Conservation (phyloP, 2,888 invertebrate species). For the Conus canariensis region DNA sequence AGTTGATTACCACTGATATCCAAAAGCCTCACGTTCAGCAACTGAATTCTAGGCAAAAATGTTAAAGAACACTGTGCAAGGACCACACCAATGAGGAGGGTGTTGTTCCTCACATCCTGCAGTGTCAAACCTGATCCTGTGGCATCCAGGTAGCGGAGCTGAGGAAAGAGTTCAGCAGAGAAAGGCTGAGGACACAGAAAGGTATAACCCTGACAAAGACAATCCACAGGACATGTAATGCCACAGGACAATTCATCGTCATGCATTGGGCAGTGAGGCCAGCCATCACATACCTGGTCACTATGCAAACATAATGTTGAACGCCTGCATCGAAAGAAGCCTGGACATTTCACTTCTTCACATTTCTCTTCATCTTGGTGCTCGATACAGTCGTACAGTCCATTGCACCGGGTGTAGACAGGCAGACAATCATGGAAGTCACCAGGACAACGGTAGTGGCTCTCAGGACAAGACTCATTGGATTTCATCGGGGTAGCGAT, state of each 20-base stretch:
- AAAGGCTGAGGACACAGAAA: background rate
- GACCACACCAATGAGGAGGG: background rate
- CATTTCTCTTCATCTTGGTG: conserved; percentile 7
- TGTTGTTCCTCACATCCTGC: background rate
- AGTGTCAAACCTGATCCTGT: conserved; percentile 1
- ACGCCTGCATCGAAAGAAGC: background rate
- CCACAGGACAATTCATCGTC: background rate
- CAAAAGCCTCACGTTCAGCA: background rate
- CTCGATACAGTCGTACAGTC: background rate
- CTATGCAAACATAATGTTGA: background rate
- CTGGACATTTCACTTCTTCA: background rate
- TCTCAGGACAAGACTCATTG: conserved; percentile 7
- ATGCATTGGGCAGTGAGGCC: conserved; percentile 17
- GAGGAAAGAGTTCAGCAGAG: conserved; percentile 1
- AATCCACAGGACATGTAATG: background rate
- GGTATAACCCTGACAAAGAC: conserved; percentile 10
- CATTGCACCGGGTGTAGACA: conserved; percentile 5
- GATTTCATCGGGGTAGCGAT: background rate
- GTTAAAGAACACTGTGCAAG: background rate
- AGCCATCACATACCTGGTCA: conserved; percentile 13
- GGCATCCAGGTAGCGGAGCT: conserved; percentile 12
- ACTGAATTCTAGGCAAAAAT: background rate
- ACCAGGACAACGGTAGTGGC: conserved; percentile 5
- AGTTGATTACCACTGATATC: background rate
- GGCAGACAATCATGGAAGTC: conserved; percentile 7